Evolutionary conservation across 2,113 vertebrate species (phyloP).

Genomic region (Saguinus imperator): DNA sequence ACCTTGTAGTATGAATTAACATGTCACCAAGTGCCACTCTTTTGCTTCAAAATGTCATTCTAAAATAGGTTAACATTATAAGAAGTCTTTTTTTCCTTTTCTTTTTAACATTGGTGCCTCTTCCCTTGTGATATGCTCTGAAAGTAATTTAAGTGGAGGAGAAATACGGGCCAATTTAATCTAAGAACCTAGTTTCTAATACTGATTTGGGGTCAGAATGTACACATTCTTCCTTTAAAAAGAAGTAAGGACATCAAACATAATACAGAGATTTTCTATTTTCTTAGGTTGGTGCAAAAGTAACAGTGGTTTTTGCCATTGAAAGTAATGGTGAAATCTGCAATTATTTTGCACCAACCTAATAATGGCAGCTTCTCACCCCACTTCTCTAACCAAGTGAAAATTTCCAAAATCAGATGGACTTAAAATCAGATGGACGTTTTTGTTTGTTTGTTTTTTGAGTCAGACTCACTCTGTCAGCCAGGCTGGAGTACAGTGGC

Average conservation of each 20-base stretch:
- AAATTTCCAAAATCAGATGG: not conserved
- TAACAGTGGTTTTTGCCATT: no score
- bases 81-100: conserved; percentile 19
- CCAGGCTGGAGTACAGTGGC: no score
- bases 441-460: no score
- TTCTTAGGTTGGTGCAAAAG: not conserved
- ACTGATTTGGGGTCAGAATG: conserved; percentile 64
- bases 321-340: no score
- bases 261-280: not conserved
- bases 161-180: conserved; percentile 76
- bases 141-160: conserved; percentile 65
- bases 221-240: not conserved
- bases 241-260: not conserved
- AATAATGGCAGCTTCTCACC: not conserved
- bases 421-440: not conserved
- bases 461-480: no score
- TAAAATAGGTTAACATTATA: not conserved
- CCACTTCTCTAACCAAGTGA: not conserved
- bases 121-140: conserved; percentile 64
- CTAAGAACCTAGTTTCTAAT: conserved; percentile 59
- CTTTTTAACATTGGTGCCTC: conserved; percentile 66
- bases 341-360: no score
- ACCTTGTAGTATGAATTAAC: not conserved
- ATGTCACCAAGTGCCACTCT: not conserved
- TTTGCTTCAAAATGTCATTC: not conserved